Base-by-base conservation (phyloP, 2,888 invertebrate genomes). In the Brenthis ino region DNA sequence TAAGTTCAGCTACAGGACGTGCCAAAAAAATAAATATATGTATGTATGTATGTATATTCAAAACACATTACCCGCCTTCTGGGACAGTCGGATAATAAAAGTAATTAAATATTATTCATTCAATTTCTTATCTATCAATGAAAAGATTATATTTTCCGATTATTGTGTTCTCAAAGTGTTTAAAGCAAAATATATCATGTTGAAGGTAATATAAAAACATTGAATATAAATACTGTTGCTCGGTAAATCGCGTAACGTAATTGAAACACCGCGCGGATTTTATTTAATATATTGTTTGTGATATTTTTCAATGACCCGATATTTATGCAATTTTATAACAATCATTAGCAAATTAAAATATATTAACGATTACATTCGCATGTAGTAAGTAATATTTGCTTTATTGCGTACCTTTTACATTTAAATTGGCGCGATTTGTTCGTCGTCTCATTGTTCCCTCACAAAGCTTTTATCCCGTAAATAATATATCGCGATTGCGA, bases 401-500 rank as follows among this genome's bases (percentile, higher is more conserved):
- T 56, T 51, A 57, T 57, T 13, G 64, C 20, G 53, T 4, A 55
- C 64, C 37, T 64, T 71, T 65, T 43, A 66, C 58, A 66, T 68
- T 66, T 58, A 68, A 68, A 71, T 72, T 58, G 65, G 55, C 33
- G 51, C 53, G 54, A 63, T 67, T 68, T 68, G 24, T 68, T 68
- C 72, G 70, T 70, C 65, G 43, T n/a, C 70, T 67, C 65, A 66
- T 68, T 70, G 70, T 70, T 57, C 68, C 61, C 58, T 63, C 56
- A 53, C 70, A 68, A 69, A 28, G 53, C 70, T 65, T 74, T 72
- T 74, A 74, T 72, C 74, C 78, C 77, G 79, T 85, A 85, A 84
- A 82, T 85, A 81, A 83, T 82, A 82, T 82, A 86, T 82, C 76
- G 78, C 72, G 74, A 70, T 72, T 74, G 72, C 73, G 70, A 74